A percentile compares a stretch with the other conserved stretches of the same genome.
Evolutionary conservation across 1,140 invertebrate species (phyloP).

Genomic region (Drosophila neocordata): DNA sequence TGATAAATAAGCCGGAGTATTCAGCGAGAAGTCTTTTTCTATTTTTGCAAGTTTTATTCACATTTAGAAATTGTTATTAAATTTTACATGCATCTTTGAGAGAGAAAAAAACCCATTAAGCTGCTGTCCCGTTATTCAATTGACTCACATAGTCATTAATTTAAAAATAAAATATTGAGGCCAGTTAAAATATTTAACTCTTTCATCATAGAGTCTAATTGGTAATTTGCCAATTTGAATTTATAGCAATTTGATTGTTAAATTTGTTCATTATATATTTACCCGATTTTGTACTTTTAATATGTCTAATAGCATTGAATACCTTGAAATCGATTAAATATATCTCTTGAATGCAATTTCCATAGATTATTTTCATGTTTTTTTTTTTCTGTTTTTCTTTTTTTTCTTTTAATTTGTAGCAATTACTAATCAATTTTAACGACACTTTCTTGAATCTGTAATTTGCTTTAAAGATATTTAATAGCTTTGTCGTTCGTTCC

Average conservation of each 20-base stretch:
- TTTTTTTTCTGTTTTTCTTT: too few species aligned
- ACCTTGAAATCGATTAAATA: not conserved
- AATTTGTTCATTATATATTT: too few species aligned
- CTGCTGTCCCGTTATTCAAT: too few species aligned
- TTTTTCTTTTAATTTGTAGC: too few species aligned
- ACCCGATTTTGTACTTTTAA: not conserved
- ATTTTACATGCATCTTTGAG: too few species aligned
- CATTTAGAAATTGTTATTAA: too few species aligned
- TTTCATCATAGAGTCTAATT: not conserved
- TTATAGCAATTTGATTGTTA: not conserved
- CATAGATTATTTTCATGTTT: not conserved
- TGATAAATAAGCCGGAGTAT: too few species aligned
- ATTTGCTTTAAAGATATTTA: constrained; percentile 28
- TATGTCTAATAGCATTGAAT: not conserved
- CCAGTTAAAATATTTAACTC: not conserved
- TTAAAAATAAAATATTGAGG: too few species aligned
- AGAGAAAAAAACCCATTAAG: too few species aligned
- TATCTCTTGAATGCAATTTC: not conserved
- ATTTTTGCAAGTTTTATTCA: too few species aligned
- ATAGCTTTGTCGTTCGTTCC: constrained; percentile 13
- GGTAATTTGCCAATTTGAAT: not conserved
- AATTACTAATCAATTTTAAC: constrained; percentile 2
- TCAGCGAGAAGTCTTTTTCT: too few species aligned
- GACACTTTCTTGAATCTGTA: constrained; percentile 24
- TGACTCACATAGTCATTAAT: too few species aligned